These are phyloP conservation scores for Lethenteron camtschaticum DNA, from an alignment of 2,113 vertebrate species.

Conservation along the genomic window DNA sequence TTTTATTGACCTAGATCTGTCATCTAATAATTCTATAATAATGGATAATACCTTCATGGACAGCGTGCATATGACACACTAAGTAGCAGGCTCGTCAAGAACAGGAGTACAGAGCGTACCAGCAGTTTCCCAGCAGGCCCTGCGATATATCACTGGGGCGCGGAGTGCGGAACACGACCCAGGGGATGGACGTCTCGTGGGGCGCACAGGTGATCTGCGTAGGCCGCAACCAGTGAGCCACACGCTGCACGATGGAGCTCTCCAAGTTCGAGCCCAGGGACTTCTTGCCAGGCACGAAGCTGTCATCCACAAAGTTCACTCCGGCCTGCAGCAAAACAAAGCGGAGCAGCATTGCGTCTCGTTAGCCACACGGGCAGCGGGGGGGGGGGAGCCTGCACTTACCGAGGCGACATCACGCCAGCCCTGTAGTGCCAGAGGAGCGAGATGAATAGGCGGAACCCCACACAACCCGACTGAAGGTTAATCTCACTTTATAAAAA, in stretches of 20 bases:
- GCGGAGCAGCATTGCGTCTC: background rate
- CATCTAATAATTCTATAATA: too few relatives aligned
- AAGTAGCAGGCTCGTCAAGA: too few relatives aligned
- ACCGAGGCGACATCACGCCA: too few relatives aligned
- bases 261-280: slow-evolving; percentile 84
- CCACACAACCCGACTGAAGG: too few relatives aligned
- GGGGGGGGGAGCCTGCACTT: too few relatives aligned
- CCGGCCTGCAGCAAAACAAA: slow-evolving; percentile 34
- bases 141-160: slow-evolving; percentile 85
- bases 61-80: too few relatives aligned
- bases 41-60: too few relatives aligned
- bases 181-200: slow-evolving; percentile 59
- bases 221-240: slow-evolving; percentile 85
- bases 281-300: slow-evolving; percentile 62
- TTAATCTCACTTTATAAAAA: too few relatives aligned
- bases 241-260: slow-evolving; percentile 83
- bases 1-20: too few relatives aligned
- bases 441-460: too few relatives aligned
- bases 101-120: slow-evolving; percentile 25
- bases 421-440: too few relatives aligned
- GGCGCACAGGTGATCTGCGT: slow-evolving; percentile 88
- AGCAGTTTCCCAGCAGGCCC: slow-evolving; percentile 91
- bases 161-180: slow-evolving; percentile 81
- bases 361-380: too few relatives aligned
- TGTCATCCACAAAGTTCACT: slow-evolving; percentile 95